These are phyloP conservation scores for Rhinoderma darwinii DNA, from an alignment of 2,113 vertebrate genomes.

Conservation along the genomic window DNA sequence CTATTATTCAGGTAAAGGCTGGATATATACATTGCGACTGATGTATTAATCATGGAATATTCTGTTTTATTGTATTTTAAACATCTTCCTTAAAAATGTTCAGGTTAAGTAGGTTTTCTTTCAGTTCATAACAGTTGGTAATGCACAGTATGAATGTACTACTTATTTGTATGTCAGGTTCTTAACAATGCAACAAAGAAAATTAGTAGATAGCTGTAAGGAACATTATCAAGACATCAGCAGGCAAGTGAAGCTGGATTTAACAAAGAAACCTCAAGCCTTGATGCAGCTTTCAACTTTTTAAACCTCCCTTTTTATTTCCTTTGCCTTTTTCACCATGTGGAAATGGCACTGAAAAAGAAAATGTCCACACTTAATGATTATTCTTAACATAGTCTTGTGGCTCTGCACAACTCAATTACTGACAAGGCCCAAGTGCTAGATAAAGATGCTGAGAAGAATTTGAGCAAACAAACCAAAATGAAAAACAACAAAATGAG, in stretches of 20 bases:
- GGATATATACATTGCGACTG: background rate
- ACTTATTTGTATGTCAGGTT: conserved; percentile 19
- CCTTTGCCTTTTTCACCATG: conserved; percentile 18
- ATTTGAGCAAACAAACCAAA: conserved; percentile 54
- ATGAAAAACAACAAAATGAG: conserved; percentile 55
- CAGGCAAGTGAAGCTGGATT: conserved; percentile 35
- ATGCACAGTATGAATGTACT: background rate
- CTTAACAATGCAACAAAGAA: conserved; percentile 38
- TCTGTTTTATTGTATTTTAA: background rate
- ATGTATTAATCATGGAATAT: background rate
- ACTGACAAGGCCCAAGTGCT: conserved; percentile 35
- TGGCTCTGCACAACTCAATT: conserved; percentile 46
- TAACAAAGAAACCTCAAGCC: conserved; percentile 33
- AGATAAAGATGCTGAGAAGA: conserved; percentile 54
- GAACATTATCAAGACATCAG: conserved; percentile 15
- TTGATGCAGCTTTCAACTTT: conserved; percentile 3
- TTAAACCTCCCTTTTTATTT: conserved; percentile 12
- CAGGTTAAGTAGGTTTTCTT: background rate
- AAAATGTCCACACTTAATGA: conserved; percentile 45
- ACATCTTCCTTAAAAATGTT: background rate
- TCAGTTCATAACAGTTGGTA: background rate
- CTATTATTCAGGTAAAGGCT: background rate
- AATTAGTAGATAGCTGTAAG: conserved; percentile 5
- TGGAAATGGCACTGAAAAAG: conserved; percentile 10
- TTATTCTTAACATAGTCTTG: conserved; percentile 48